Conservation (phyloP, 1,140 invertebrate species). For the Drosophila bocki region DNA sequence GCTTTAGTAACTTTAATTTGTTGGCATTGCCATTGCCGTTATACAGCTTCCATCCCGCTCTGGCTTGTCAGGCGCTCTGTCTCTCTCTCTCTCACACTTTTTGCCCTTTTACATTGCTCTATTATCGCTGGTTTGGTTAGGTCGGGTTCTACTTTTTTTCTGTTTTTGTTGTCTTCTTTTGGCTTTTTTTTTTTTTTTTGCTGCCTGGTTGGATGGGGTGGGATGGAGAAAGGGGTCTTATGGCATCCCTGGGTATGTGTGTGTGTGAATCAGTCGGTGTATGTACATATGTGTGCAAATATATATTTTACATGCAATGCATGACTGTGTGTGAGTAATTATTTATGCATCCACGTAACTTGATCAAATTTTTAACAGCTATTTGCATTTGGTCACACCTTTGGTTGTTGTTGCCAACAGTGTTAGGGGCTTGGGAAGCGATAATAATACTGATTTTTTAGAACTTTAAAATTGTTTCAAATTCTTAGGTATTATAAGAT, state of each 20-base stretch:
- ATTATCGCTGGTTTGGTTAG: conserved; percentile 48
- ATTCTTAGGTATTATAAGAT: background rate
- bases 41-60: conserved; percentile 20
- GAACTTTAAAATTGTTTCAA: too few species aligned
- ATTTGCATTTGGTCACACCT: conserved; percentile 26
- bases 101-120: conserved; percentile 44
- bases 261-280: conserved; percentile 1
- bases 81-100: background rate
- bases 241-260: background rate
- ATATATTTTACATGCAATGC: conserved; percentile 6
- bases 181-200: conserved; percentile 22
- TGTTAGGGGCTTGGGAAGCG: background rate
- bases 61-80: background rate
- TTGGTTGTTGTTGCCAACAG: background rate
- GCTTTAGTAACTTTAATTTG: conserved; percentile 78
- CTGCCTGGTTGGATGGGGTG: background rate
- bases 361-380: conserved; percentile 29
- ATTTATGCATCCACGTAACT: conserved; percentile 27
- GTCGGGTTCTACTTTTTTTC: conserved; percentile 35
- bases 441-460: too few species aligned
- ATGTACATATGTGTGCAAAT: background rate
- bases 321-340: conserved; percentile 6
- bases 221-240: conserved; percentile 15
- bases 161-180: conserved; percentile 16
- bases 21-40: conserved; percentile 74